These are phyloP conservation scores for Sebastiscus tertius DNA, from an alignment of 2,797 vertebrate species.

Conservation along the genomic window DNA sequence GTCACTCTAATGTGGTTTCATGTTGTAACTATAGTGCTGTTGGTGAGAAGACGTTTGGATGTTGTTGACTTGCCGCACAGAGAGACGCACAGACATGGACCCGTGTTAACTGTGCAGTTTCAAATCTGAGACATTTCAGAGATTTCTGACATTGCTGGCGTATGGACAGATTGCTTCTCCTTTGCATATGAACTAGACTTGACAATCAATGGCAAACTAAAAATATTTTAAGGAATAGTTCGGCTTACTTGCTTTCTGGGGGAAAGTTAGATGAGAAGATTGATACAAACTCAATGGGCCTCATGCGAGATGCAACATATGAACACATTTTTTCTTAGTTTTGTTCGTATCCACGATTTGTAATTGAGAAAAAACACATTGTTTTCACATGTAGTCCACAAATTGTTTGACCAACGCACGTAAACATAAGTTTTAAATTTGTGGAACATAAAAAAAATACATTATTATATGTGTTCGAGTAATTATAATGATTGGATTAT, in stretches of 20 bases:
- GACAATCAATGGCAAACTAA: slow-evolving; percentile 36
- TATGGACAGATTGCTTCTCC: not conserved
- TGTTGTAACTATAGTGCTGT: slow-evolving; percentile 26
- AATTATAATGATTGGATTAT: too few relatives aligned
- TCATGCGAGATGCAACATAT: too few relatives aligned
- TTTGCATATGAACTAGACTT: slow-evolving; percentile 15
- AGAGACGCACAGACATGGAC: slow-evolving; percentile 5
- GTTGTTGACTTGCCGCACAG: not conserved
- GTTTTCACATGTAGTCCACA: too few relatives aligned
- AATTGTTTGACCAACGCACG: too few relatives aligned
- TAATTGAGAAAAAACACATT: too few relatives aligned
- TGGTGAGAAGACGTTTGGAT: slow-evolving; percentile 20
- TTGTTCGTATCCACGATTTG: too few relatives aligned
- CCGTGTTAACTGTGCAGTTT: not conserved
- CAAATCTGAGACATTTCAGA: slow-evolving; percentile 1
- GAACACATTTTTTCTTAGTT: fast-evolving
- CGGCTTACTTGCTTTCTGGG: not conserved
- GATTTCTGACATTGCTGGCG: not conserved
- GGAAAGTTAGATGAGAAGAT: not conserved
- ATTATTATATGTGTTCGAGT: too few relatives aligned
- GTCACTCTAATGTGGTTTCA: slow-evolving; percentile 23
- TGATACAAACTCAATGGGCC: not conserved
- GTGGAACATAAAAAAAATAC: too few relatives aligned
- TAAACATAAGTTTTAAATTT: too few relatives aligned
- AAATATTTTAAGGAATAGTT: not conserved